phyloP scores from a whole-genome alignment of 2,113 vertebrate genomes.

The Puntigrus tetrazona region DNA sequence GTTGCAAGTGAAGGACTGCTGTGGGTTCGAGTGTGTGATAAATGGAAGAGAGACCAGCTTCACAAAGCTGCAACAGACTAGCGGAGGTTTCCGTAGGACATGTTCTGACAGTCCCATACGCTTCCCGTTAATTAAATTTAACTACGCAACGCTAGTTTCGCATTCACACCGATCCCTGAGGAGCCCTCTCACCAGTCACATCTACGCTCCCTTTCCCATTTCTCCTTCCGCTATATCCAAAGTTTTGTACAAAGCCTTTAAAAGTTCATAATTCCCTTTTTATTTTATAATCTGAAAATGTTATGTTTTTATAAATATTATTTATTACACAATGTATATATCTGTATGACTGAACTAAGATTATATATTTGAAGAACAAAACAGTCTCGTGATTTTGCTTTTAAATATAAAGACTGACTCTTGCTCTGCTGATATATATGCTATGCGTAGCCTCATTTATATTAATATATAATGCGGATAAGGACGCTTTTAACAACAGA shows the following conservation, averaged over 20 bases:
- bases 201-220: constrained; percentile 60
- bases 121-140: constrained; percentile 69
- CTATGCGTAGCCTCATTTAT: not conserved
- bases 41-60: constrained; percentile 46
- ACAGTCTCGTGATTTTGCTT: constrained; percentile 66
- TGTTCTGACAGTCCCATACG: constrained; percentile 67
- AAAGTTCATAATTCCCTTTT: constrained; percentile 92
- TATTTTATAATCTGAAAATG: constrained; percentile 99
- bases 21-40: constrained; percentile 26
- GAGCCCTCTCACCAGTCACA: constrained; percentile 50
- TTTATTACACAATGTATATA: constrained; percentile 99
- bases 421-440: not conserved
- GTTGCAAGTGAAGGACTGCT: constrained; percentile 5
- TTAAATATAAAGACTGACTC: constrained; percentile 26
- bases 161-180: constrained; percentile 55
- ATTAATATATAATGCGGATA: constrained; percentile 24
- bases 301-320: constrained; percentile 99
- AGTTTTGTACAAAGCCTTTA: constrained; percentile 98
- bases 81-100: constrained; percentile 63
- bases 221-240: constrained; percentile 89
- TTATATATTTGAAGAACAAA: constrained; percentile 99
- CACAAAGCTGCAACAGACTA: constrained; percentile 49
- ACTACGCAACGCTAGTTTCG: constrained; percentile 62
- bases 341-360: constrained; percentile 98
- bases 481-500: constrained; percentile 29